Evolutionary conservation across 2,797 vertebrate genomes (phyloP), one percentile per base, ranked within the genome.

Genomic region (Hirundo rustica): DNA sequence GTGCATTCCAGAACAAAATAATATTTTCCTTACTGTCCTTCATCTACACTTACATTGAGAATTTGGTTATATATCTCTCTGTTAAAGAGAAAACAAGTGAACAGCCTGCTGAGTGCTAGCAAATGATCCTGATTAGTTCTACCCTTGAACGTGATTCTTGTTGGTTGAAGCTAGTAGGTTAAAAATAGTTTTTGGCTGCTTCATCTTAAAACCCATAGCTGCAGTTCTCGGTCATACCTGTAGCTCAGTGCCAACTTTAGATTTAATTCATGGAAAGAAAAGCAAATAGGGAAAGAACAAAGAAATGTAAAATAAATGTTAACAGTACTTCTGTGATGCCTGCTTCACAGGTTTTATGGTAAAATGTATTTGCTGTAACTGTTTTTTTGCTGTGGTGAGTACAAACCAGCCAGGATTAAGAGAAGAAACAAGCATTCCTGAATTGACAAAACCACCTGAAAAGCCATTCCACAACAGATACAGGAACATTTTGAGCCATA

Each of bases 61-160:
- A 75, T 76, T 79, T 72, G 36, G 19, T 36, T 51, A 9, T 67
- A 13, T 44, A 16, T 68, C 22, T 79, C 12, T 42, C 30, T 27
- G 40, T 78, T 85, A 58, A 60, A 68, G n/a, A 92, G 47, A 62
- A 92, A 80, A 80, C 44, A 10, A 64, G 22, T 64, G 23, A 86
- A 65, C n/a, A 95, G 45, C 26, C 34, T 72, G 42, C 38, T 76
- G 60, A 89, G 27, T 34, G 15, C 50, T 84, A 86, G 73, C 54
- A 88, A 92, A 72, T 94, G 62, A 68, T 76, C 73, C 11, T 89
- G 64, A 60, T 75, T 53, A 86, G 34, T 86, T 86, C 91, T 85
- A 73, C 68, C 67, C 7, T 20, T 79, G 51, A 89, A 53, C 36
- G 11, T 17, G 5, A 64, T 82, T 88, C 67, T 88, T 92, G 36